phyloP scores from a whole-genome alignment of 2,113 vertebrate genomes.

The Probosciger aterrimus region DNA sequence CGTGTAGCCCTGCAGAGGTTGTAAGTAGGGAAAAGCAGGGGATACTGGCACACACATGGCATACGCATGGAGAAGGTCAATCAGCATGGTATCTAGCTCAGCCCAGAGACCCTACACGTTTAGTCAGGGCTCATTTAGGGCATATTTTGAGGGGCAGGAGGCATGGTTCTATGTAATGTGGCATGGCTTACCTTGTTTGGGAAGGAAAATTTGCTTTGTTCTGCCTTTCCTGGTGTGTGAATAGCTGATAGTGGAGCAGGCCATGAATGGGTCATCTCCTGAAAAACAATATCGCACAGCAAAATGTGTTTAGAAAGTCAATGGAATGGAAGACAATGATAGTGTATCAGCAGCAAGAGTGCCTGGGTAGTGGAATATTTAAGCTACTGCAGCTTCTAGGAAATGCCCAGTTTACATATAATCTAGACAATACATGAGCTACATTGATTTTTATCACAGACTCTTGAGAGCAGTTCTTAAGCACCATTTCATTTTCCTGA shows the following conservation, averaged over 20 bases:
- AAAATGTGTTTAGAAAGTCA: conserved; percentile 18
- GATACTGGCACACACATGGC: neutral
- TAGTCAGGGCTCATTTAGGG: neutral
- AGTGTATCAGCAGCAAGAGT: neutral
- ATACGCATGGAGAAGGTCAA: neutral
- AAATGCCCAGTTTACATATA: conserved; percentile 19
- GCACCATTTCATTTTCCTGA: neutral
- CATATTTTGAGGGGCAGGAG: neutral
- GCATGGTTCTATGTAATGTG: neutral
- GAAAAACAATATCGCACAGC: conserved; percentile 24
- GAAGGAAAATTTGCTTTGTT: conserved; percentile 83
- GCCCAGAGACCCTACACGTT: neutral
- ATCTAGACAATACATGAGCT: neutral
- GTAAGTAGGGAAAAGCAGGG: neutral
- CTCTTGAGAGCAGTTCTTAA: neutral
- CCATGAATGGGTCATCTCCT: conserved; percentile 96
- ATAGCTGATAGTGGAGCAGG: conserved; percentile 80
- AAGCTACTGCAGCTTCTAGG: neutral
- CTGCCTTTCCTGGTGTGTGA: conserved; percentile 83
- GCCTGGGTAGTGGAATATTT: neutral
- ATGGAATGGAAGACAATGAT: neutral
- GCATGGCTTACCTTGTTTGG: conserved; percentile 80
- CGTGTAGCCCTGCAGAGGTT: neutral
- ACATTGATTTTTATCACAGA: conserved; percentile 5
- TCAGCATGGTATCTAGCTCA: neutral